Evolutionary conservation across 2,888 invertebrate genomes (phyloP).

Genomic region (Gerris lacustris): DNA sequence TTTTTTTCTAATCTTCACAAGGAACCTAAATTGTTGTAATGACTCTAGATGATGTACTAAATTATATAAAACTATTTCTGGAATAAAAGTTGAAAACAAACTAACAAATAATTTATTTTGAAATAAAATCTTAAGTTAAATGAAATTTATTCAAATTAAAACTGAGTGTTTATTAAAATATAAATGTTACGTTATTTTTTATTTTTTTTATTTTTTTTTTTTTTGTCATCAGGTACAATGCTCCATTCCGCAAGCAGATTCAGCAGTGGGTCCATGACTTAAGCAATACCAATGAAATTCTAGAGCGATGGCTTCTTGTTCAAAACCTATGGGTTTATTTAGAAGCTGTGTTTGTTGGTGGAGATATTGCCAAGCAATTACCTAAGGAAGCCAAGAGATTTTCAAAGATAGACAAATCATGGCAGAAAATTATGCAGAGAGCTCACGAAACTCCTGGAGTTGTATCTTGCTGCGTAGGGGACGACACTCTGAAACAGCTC

Average conservation of each 20-base stretch:
- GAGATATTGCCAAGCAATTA: constrained; percentile 94
- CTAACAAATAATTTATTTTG: too few species aligned
- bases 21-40: too few species aligned
- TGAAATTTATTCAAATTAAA: too few species aligned
- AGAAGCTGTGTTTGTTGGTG: constrained; percentile 95
- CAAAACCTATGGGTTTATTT: constrained; percentile 98
- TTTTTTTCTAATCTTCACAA: too few species aligned
- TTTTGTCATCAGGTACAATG: constrained; percentile 61
- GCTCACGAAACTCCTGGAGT: constrained; percentile 95
- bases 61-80: too few species aligned
- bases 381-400: constrained; percentile 90
- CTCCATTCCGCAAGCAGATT: constrained; percentile 90
- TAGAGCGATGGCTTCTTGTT: constrained; percentile 89
- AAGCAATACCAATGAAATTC: constrained; percentile 89
- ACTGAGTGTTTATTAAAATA: too few species aligned
- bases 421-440: constrained; percentile 95
- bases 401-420: constrained; percentile 93
- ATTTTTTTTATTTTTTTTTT: too few species aligned
- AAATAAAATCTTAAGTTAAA: too few species aligned
- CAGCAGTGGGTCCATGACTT: constrained; percentile 90
- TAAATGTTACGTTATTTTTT: too few species aligned
- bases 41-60: too few species aligned
- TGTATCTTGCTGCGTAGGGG: constrained; percentile 90
- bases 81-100: too few species aligned
- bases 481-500: constrained; percentile 80